These are phyloP conservation scores for Phalangium opilio DNA, from an alignment of 2,888 invertebrate species.

Conservation along the genomic window DNA sequence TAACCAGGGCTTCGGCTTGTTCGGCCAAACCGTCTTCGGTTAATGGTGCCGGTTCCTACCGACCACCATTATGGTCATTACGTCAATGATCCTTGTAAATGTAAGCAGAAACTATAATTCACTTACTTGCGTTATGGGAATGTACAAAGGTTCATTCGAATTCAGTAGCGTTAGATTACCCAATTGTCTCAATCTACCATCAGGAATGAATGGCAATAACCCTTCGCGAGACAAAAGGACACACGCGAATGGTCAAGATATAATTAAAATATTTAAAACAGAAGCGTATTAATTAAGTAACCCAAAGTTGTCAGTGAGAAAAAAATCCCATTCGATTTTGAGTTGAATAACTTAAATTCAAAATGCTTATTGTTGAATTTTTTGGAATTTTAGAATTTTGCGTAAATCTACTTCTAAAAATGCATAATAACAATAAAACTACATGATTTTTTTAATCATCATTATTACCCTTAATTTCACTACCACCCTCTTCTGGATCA, in stretches of 20 bases:
- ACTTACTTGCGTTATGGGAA: constrained; percentile 52
- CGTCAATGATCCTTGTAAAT: no score
- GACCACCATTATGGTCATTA: no score
- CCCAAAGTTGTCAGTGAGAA: no score
- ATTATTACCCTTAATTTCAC: neutral
- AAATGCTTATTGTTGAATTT: neutral
- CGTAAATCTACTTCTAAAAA: neutral
- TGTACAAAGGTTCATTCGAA: constrained; percentile 54
- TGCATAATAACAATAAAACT: neutral
- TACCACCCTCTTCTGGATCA: constrained; percentile 12
- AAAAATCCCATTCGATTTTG: no score
- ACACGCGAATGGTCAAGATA: no score
- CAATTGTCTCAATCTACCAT: constrained; percentile 52
- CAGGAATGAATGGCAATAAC: constrained; percentile 31
- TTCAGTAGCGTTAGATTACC: constrained; percentile 49
- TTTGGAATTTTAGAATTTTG: neutral
- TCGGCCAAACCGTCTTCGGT: constrained; percentile 93
- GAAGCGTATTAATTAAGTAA: no score
- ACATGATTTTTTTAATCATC: no score
- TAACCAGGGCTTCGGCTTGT: constrained; percentile 75
- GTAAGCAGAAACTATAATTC: neutral
- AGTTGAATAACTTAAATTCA: no score
- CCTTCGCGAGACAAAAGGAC: neutral
- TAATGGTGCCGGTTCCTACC: constrained; percentile 79
- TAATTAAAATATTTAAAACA: no score